Base-by-base conservation (phyloP, 2,113 vertebrate species). In the Sapajus apella region DNA sequence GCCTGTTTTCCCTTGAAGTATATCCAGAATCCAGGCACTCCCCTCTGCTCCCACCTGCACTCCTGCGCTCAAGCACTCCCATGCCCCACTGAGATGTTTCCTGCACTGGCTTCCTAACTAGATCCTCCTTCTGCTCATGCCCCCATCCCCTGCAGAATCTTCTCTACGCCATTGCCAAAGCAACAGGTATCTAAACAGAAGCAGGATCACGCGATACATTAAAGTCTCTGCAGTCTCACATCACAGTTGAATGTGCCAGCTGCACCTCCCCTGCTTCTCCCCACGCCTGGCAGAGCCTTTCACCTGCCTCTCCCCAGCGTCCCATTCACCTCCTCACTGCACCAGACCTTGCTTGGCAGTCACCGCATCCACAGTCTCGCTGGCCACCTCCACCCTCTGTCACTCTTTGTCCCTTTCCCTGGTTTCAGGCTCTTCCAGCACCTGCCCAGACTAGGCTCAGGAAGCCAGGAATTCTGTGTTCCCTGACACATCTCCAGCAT, bases 21-120 rank as follows among this genome's bases (percentile, higher is more conserved):
- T 30, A 43, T 18, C 27, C 6, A 4, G 0, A 18, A 12, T 23
- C 30, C 72, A 20, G 45, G 20, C 2, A 1, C n/a, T n/a, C 40
- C 47, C 20, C 58, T 2, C 23, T 10, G 0, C 7, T 2, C 11
- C 8, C 7, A 1, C 37, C 61, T 0, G 0, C 17, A 11, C 0
- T 2, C 72, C 47, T 30, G 20, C 5, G 35, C 7, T 8, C 55
- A 64, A 64, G 66, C 21, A 20, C 77, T 17, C 77, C 18, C 1
- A 1, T 2, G 12, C 14, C 35, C 17, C 10, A 21, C 55, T 12
- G 18, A 58, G 14, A 18, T 0, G 2, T 43, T 25, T 18, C 37
- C 37, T 30, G 72, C 30, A 16, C n/a, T 32, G 30, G 32, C 21
- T 37, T 21, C n/a, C 20, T 77, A 14, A 6, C 6, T 14, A 58